A percentile compares a stretch with the other conserved stretches of the same genome.
Evolutionary conservation across 2,888 invertebrate genomes (phyloP).

Genomic region (Harmothoe impar): DNA sequence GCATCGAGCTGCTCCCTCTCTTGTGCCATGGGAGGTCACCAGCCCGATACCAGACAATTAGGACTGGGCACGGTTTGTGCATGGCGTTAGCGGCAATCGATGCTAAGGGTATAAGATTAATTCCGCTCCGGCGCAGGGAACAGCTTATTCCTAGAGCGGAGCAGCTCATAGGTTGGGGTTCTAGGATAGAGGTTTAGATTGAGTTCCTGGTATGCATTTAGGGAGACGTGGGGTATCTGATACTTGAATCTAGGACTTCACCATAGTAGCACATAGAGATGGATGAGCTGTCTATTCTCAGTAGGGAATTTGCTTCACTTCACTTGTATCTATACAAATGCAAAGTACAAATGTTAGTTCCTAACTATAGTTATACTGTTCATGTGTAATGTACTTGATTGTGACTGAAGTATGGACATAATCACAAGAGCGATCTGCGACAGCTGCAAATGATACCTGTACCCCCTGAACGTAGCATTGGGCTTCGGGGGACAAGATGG

Average conservation of each 20-base stretch:
- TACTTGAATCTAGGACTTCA: neutral
- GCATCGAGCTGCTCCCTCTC: neutral
- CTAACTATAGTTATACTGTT: too few relatives aligned
- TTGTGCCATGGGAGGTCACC: neutral
- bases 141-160: neutral
- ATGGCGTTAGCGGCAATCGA: neutral
- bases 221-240: neutral
- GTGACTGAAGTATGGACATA: too few relatives aligned
- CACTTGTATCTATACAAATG: too few relatives aligned
- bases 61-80: neutral
- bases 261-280: neutral
- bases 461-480: neutral
- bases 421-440: too few relatives aligned
- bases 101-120: constrained; percentile 45
- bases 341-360: too few relatives aligned
- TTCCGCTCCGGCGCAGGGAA: neutral
- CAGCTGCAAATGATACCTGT: too few relatives aligned
- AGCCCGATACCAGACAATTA: constrained; percentile 43
- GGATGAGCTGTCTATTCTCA: neutral
- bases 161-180: neutral
- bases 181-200: neutral
- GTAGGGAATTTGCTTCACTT: too few relatives aligned
- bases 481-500: too few relatives aligned
- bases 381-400: too few relatives aligned
- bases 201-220: neutral